These are phyloP conservation scores for Euplagia quadripunctaria DNA, from an alignment of 2,888 invertebrate genomes.

Conservation along the genomic window DNA sequence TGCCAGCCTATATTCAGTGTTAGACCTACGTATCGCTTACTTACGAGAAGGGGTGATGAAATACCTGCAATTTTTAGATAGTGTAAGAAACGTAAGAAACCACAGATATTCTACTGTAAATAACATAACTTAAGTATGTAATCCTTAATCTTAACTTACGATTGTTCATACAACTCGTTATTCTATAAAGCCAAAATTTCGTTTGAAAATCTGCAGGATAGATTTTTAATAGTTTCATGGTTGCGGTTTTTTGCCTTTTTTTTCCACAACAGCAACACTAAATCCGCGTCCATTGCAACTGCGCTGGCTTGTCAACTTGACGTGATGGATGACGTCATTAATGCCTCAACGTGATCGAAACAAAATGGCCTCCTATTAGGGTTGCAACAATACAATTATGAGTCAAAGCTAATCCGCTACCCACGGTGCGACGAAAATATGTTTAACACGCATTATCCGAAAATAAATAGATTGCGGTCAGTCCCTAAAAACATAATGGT, in stretches of 20 bases:
- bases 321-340: constrained; percentile 82
- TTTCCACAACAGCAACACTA: constrained; percentile 41
- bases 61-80: not conserved
- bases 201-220: constrained; percentile 9
- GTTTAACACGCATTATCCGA: constrained; percentile 46
- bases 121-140: not conserved
- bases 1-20: constrained; percentile 52
- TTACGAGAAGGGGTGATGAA: not conserved
- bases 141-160: not conserved
- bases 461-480: constrained; percentile 68
- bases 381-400: constrained; percentile 59
- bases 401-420: constrained; percentile 28
- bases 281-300: constrained; percentile 71
- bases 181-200: not conserved
- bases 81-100: not conserved
- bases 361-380: constrained; percentile 68
- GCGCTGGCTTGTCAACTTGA: constrained; percentile 71
- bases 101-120: not conserved
- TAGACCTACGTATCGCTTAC: constrained; percentile 41
- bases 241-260: constrained; percentile 22
- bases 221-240: constrained; percentile 26
- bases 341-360: constrained; percentile 67
- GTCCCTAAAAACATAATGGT: constrained; percentile 66
- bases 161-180: not conserved
- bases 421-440: constrained; percentile 11